Percentiles rank a stretch among this genome's conserved stretches.
These are phyloP conservation scores for Lutraria rhynchaena DNA, from an alignment of 1,140 invertebrate species.

Conservation along the genomic window DNA sequence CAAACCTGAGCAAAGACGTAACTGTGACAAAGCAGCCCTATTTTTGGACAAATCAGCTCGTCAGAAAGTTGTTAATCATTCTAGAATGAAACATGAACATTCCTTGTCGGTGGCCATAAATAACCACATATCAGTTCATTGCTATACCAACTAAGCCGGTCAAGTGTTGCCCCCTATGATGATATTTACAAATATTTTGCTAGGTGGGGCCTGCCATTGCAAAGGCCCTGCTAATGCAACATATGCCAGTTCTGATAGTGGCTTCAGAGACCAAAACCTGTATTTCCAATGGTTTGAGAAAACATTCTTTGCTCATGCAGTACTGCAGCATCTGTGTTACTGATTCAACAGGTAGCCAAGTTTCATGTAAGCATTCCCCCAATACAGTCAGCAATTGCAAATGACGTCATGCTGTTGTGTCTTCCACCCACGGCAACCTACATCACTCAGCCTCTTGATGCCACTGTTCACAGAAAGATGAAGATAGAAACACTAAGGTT, in stretches of 20 bases:
- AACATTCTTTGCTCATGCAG: slow-evolving; percentile 26
- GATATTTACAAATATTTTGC: slow-evolving; percentile 33
- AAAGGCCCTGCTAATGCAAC: slow-evolving; percentile 31
- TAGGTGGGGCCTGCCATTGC: slow-evolving; percentile 21
- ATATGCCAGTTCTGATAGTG: slow-evolving; percentile 48
- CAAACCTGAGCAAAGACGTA: slow-evolving; percentile 35
- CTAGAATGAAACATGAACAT: too few relatives aligned
- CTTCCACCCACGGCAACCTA: slow-evolving; percentile 31
- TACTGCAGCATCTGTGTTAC: slow-evolving; percentile 2
- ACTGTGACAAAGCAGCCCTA: slow-evolving; percentile 38
- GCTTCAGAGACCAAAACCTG: slow-evolving; percentile 43
- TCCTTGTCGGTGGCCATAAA: slow-evolving; percentile 21
- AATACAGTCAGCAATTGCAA: slow-evolving; percentile 38
- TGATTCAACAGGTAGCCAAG: slow-evolving; percentile 41
- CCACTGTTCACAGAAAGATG: slow-evolving; percentile 47
- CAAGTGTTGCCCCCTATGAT: slow-evolving; percentile 41
- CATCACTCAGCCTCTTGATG: slow-evolving; percentile 36
- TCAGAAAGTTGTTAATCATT: too few relatives aligned
- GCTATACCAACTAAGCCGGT: slow-evolving; percentile 40
- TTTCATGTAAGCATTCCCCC: slow-evolving; percentile 34
- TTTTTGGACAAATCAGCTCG: too few relatives aligned
- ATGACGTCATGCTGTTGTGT: slow-evolving; percentile 46
- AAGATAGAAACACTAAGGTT: slow-evolving; percentile 49
- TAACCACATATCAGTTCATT: too few relatives aligned
- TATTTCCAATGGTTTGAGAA: too few relatives aligned